Percentiles rank a stretch among this genome's conserved stretches.
phyloP scores from a whole-genome alignment of 2,113 vertebrate species.

The Scopus umbretta region DNA sequence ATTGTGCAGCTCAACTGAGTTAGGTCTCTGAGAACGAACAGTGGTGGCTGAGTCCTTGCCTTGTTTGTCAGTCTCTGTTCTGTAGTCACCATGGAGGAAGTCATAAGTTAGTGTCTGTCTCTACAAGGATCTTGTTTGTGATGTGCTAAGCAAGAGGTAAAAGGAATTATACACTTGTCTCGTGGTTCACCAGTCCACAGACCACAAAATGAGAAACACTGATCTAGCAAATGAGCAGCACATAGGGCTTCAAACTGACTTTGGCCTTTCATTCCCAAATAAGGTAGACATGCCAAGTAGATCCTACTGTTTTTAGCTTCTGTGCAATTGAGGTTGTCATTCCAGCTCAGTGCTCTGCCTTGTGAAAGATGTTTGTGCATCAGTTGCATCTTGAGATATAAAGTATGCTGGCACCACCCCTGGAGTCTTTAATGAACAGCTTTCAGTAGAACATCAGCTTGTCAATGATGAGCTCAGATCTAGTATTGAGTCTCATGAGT shows the following conservation, averaged over 20 bases:
- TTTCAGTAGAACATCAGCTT: not conserved
- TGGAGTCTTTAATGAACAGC: not conserved
- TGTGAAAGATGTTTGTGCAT: not conserved
- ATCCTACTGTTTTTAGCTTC: not conserved
- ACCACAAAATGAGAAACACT: not conserved
- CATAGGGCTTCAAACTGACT: not conserved
- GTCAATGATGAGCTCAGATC: not conserved
- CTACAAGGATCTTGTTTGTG: not conserved
- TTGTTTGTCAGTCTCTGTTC: not conserved
- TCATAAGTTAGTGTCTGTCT: not conserved
- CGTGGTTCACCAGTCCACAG: not conserved
- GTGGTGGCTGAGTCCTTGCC: not conserved
- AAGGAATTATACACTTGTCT: not conserved
- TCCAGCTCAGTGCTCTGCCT: not conserved
- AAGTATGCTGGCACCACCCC: not conserved
- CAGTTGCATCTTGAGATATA: not conserved
- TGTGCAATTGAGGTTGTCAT: not conserved
- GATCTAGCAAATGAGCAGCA: not conserved
- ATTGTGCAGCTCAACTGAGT: not conserved
- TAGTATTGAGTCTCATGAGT: not conserved
- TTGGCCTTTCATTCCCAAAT: not conserved
- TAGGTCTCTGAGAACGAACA: not conserved
- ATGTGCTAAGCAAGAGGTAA: not conserved
- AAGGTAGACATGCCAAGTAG: not conserved
- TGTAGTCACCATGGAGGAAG: not conserved